These are phyloP conservation scores for Odontocerum albicorne DNA, from an alignment of 2,888 invertebrate species.

Conservation along the genomic window DNA sequence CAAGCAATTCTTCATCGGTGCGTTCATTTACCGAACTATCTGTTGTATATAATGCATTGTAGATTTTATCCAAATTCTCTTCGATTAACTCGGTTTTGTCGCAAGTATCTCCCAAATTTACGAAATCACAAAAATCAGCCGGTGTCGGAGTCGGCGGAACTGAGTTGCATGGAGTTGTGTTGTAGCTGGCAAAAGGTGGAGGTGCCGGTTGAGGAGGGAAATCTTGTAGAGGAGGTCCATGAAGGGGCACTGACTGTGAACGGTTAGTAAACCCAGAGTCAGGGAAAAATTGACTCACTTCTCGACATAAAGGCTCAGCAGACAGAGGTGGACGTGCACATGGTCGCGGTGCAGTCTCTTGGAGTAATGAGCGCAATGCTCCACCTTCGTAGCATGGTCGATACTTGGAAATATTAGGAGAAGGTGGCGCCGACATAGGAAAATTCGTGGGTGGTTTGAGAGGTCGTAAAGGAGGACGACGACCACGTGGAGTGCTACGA, in stretches of 20 bases:
- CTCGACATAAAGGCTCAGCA: conserved; percentile 57
- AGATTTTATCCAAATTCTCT: conserved; percentile 66
- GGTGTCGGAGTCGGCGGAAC: conserved; percentile 70
- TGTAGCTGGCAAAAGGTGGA: conserved; percentile 49
- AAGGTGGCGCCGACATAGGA: conserved; percentile 70
- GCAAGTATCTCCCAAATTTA: conserved; percentile 58
- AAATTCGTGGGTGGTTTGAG: conserved; percentile 47
- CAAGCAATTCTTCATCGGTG: not conserved
- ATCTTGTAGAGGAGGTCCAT: conserved; percentile 44
- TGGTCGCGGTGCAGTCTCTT: conserved; percentile 7
- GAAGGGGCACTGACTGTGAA: conserved; percentile 80
- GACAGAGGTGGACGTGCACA: conserved; percentile 46
- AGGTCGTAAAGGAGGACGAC: conserved; percentile 41
- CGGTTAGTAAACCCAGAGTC: conserved; percentile 51
- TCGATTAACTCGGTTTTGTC: conserved; percentile 56
- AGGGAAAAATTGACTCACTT: conserved; percentile 65
- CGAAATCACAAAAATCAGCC: conserved; percentile 72
- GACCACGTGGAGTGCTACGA: conserved; percentile 62
- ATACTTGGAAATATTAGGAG: conserved; percentile 60
- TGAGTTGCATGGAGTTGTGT: conserved; percentile 63
- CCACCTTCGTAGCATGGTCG: conserved; percentile 48
- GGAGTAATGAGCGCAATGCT: conserved; percentile 46
- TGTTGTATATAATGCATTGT: conserved; percentile 60
- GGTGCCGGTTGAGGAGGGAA: conserved; percentile 1
- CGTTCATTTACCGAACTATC: conserved; percentile 40